Conservation (phyloP, 2,797 vertebrate genomes). For the Falco cherrug region DNA sequence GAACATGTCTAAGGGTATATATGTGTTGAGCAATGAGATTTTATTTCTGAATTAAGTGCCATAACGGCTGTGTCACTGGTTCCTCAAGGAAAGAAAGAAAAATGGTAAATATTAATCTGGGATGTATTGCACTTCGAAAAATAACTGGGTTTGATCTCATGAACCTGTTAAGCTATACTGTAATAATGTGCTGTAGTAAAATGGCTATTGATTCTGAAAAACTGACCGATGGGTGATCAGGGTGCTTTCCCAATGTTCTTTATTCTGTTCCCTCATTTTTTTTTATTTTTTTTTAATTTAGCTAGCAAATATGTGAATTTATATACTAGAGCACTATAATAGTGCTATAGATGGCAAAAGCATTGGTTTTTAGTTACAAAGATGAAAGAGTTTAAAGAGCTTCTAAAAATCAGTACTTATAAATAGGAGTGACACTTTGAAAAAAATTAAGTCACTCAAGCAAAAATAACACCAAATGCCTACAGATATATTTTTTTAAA, state of each 20-base stretch:
- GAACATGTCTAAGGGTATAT: background rate
- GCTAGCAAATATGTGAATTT: background rate
- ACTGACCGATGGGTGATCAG: background rate
- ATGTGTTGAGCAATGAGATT: background rate
- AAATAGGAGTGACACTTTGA: background rate
- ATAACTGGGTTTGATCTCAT: background rate
- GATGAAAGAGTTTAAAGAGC: background rate
- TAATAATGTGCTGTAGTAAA: constrained; percentile 11
- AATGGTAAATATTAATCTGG: background rate
- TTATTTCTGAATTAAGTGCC: constrained; percentile 5
- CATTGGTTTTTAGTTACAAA: background rate
- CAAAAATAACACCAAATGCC: background rate
- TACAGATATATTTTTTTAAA: background rate
- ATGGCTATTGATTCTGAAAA: constrained; percentile 31
- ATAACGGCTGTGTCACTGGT: background rate
- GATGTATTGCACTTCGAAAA: background rate
- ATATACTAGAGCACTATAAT: background rate
- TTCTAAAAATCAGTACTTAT: background rate
- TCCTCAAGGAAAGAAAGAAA: background rate
- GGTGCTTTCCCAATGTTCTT: background rate
- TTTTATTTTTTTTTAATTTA: background rate
- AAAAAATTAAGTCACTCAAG: background rate
- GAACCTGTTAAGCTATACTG: background rate
- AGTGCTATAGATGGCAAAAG: background rate
- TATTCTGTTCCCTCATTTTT: background rate